Base-by-base conservation (phyloP, 2,888 invertebrate species). In the Galeruca laticollis region DNA sequence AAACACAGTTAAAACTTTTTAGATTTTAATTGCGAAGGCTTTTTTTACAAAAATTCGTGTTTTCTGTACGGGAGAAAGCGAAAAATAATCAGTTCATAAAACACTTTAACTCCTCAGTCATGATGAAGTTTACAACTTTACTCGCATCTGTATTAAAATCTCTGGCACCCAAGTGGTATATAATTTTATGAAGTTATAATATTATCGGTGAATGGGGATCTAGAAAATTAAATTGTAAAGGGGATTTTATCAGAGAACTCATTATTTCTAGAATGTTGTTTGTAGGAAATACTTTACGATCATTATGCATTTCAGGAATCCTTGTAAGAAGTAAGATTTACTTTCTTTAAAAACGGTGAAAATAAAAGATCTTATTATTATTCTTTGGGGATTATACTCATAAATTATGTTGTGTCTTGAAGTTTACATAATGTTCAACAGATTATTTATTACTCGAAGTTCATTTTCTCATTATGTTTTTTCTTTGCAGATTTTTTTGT, bases 111-210 rank as follows among this genome's bases (percentile, higher is more conserved):
- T 51, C n/a, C 37, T 47, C 13, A 56, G 26, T 64, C 21, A 40
- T 43, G 64, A 64, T 56, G 40, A 64, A 56, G 56, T 64, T 64
- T 56, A 18, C 64, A 56, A 64, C 56, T 64, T 56, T 18, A 54
- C 33, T 56, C 56, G 43, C 56, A 64, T 64, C 64, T 37, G 43
- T 54, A 64, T 64, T 64, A 64, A 56, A 64, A 64, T 64, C 64
- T 54, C 64, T 56, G 31, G 31, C 56, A 64, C 64, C 56, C 40
- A 64, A 64, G 64, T 64, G 64, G 64, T 64, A 64, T 64, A 64
- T 64, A 64, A 64, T 64, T 64, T 64, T 40, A 64, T 64, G 64
- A 64, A 64, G 64, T 64, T 64, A 43, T 64, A 56, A 64, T 64
- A 56, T 64, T 64, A 64, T 64, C 64, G 43, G 56, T 15, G 13